These are phyloP conservation scores for Apus apus DNA, from an alignment of 2,113 vertebrate genomes.

Conservation along the genomic window DNA sequence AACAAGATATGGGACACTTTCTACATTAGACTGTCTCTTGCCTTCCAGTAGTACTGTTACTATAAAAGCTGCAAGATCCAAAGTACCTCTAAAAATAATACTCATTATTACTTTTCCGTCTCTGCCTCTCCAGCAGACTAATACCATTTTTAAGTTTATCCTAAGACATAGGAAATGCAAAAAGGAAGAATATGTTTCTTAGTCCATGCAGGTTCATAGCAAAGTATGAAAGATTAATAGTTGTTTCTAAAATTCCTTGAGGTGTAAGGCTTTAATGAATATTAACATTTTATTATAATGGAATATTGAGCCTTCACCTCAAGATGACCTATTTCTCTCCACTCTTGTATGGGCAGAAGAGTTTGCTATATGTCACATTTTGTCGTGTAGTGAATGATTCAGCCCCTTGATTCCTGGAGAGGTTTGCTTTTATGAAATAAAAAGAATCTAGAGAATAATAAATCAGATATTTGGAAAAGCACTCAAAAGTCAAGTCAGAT, in stretches of 20 bases:
- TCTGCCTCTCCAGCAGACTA: background rate
- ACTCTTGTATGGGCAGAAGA: background rate
- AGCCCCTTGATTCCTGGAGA: background rate
- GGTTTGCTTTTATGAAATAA: background rate
- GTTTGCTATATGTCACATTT: background rate
- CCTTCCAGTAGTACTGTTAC: background rate
- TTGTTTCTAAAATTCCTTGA: background rate
- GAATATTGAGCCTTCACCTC: conserved; percentile 42
- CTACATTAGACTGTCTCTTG: background rate
- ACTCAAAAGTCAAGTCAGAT: background rate
- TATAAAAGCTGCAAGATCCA: background rate
- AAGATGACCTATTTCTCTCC: background rate
- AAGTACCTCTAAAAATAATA: background rate
- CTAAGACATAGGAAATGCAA: background rate
- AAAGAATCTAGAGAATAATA: background rate
- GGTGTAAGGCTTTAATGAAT: background rate
- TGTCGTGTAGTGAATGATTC: conserved; percentile 4
- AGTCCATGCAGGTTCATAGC: background rate
- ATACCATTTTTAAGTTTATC: background rate
- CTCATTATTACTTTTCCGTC: background rate
- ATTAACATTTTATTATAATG: background rate
- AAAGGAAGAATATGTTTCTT: background rate
- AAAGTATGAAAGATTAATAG: conserved; percentile 15
- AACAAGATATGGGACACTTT: background rate
- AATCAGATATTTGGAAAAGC: background rate